Base-by-base conservation (phyloP, 2,113 vertebrate species). In the Ellobius talpinus region DNA sequence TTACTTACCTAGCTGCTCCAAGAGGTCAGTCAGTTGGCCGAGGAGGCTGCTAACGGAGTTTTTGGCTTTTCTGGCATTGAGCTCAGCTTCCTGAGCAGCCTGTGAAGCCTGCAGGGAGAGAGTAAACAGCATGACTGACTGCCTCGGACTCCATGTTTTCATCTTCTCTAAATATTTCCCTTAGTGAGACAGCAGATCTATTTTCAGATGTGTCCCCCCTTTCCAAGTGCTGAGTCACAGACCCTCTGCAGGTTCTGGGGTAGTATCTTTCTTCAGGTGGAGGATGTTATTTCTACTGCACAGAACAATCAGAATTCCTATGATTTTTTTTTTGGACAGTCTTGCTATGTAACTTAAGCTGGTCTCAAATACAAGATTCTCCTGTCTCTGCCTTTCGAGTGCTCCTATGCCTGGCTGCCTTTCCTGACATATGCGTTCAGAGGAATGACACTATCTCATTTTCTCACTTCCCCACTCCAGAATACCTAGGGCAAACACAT, bases 41-140 rank as follows among this genome's bases (percentile, higher is more conserved):
- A 99, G 99, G 13, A 99, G 99, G 12, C 92, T 99, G 98, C 98
- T 99, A 26, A 99, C 99, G 0, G 99, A 99, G 82, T 98, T 99
- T 97, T 99, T 99, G 0, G 99, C 99, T 98, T 99, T 99, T 94
- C 99, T 99, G 86, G 99, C 99, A 12, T 99, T 99, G 97, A 99
- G 99, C 96, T 99, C 99, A 0, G 99, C 99, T 97, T 99, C 99
- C 97, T 99, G 99, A 2, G 99, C 99, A 70, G 98, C 99, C 88
- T 99, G 98, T 0, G 99, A 99, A 12, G 99, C 99, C 99, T 99
- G 95, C 0, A 96, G 63, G 36, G 84, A 16, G 33, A 0, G 3
- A 73, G 7, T 88, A 65, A 77, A 72, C 29, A 36, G 61, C 11
- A 36, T 31, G 31, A 52, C 58, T 31, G 31, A 52, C 58, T 0